Evolutionary conservation across 2,888 invertebrate genomes (phyloP).

Genomic region (Scotopteryx bipunctaria): DNA sequence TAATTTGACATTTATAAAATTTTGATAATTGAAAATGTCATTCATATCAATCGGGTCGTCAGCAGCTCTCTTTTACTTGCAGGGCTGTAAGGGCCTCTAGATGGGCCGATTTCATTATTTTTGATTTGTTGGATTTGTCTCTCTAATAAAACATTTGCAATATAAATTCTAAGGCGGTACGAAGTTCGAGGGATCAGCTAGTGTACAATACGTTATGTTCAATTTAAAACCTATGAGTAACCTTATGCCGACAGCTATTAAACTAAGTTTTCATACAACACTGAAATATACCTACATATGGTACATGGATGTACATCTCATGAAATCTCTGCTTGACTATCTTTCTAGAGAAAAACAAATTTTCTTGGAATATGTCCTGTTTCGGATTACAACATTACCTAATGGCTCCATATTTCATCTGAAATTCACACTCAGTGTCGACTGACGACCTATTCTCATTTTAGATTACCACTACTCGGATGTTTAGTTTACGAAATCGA

Average conservation of each 20-base stretch:
- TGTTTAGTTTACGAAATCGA: slow-evolving; percentile 31
- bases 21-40: too few species aligned
- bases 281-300: not conserved
- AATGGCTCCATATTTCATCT: slow-evolving; percentile 6
- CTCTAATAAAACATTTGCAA: too few species aligned
- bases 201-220: too few species aligned
- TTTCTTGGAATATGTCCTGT: slow-evolving; percentile 4
- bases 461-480: slow-evolving; percentile 27
- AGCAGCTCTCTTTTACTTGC: too few species aligned
- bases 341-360: slow-evolving; percentile 6
- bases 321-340: not conserved
- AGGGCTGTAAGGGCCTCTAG: too few species aligned
- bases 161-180: too few species aligned
- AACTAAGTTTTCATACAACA: slow-evolving; percentile 9
- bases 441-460: slow-evolving; percentile 28
- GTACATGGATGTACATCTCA: not conserved
- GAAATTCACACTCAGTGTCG: slow-evolving; percentile 23
- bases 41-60: too few species aligned
- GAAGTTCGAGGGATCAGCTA: too few species aligned
- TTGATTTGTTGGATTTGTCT: too few species aligned
- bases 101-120: too few species aligned
- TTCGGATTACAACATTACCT: too few species aligned
- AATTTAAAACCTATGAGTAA: slow-evolving; percentile 13
- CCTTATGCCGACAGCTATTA: slow-evolving; percentile 20
- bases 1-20: too few species aligned